Conservation (phyloP, 2,797 vertebrate genomes). For the Gambusia yucatana region DNA sequence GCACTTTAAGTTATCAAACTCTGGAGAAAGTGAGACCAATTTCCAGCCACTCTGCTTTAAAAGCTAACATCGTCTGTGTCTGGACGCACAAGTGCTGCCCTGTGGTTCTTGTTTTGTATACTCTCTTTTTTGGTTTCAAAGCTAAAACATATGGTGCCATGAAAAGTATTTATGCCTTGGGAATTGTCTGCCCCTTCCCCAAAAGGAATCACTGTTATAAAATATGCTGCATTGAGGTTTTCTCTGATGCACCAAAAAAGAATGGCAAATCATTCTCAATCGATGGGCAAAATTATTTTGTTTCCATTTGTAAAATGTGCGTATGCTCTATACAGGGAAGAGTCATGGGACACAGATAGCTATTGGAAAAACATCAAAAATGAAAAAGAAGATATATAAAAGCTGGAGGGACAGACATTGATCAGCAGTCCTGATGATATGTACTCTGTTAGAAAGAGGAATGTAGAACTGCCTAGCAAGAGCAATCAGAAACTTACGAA, state of each 20-base stretch:
- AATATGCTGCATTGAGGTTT: background rate
- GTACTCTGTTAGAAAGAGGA: background rate
- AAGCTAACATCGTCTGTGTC: constrained; percentile 30
- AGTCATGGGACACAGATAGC: background rate
- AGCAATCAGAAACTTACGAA: background rate
- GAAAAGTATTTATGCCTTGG: background rate
- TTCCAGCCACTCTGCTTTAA: constrained; percentile 28
- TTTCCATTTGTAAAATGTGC: background rate
- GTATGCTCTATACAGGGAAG: background rate
- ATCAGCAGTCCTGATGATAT: background rate
- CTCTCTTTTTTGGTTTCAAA: background rate
- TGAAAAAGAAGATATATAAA: background rate
- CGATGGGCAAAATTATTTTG: background rate
- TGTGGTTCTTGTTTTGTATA: background rate
- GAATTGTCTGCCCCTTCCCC: background rate
- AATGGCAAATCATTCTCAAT: background rate
- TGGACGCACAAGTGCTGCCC: constrained; percentile 8
- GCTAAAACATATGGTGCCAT: background rate
- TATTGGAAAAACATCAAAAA: background rate
- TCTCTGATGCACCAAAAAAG: background rate
- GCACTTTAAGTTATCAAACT: constrained; percentile 17
- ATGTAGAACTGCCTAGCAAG: background rate
- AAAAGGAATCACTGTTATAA: background rate
- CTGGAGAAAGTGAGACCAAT: constrained; percentile 25
- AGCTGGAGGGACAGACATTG: background rate